Base-by-base conservation (phyloP, 2,888 invertebrate species). In the Aphrophora alni region DNA sequence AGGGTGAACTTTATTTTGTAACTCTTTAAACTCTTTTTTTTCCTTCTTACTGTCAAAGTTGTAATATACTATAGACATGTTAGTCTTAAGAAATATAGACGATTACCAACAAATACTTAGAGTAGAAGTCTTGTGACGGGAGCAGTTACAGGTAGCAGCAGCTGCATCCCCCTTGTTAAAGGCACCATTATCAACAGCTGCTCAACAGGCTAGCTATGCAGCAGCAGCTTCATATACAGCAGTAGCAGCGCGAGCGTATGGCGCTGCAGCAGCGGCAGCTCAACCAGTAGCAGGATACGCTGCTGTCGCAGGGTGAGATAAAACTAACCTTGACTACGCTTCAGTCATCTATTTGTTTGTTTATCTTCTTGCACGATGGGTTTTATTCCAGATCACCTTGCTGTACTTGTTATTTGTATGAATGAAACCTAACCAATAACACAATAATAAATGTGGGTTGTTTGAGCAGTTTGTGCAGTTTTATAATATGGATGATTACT, bases 151-250 rank as follows among this genome's bases (percentile, higher is more conserved):
- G 81, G 93, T 93, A 84, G 93, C 93, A 84, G 93, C 95, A 87
- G 94, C 94, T 85, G 92, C 95, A 84, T 92, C 93, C 85, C 95
- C 95, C 81, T 91, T 95, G 89, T 90, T 95, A 90, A 95, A 95
- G 92, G 94, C 95, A 83, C 95, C 95, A 71, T 82, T 78, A 80
- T 83, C 80, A 78, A 82, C 75, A 75, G 80, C 75, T 70, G 81
- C 69, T 82, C 95, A 95, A 91, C 95, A 96, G 91, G 94, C 94
- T 85, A 94, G 94, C 86, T 95, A 96, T 87, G 95, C 96, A 87
- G 95, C 95, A 83, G 96, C 96, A 86, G 95, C 95, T 80, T 94
- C 95, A 84, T 95, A 95, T 89, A 95, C 95, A 87, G 95, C 95
- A 83, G 95, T 95, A 44, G 95, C 95, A 85, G 95, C 95, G 84